These are phyloP conservation scores for Hipparchia sbordonii DNA, from an alignment of 2,888 invertebrate species.

Conservation along the genomic window DNA sequence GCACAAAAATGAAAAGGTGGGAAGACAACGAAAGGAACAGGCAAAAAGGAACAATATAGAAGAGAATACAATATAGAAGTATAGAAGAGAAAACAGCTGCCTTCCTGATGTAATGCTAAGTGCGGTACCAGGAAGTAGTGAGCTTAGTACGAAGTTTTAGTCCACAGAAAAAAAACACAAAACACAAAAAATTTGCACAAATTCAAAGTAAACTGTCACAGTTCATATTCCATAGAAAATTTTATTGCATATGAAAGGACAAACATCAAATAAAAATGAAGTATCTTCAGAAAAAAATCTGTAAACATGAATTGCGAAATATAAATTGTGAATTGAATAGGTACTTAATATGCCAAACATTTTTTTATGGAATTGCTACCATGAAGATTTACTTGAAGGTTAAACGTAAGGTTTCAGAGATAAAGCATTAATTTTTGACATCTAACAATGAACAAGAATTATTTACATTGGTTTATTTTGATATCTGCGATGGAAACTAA, in stretches of 20 bases:
- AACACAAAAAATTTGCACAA: not conserved
- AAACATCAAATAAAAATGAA: not conserved
- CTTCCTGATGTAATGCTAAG: too few species aligned
- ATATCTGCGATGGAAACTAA: conserved; percentile 30
- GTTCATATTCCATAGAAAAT: conserved; percentile 3
- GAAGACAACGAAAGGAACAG: too few species aligned
- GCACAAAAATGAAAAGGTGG: not conserved
- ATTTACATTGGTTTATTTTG: conserved; percentile 13
- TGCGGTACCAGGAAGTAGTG: too few species aligned
- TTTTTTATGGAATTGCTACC: not conserved
- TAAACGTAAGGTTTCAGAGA: not conserved
- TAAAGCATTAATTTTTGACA: not conserved
- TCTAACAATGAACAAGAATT: not conserved
- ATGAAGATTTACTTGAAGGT: conserved; percentile 8
- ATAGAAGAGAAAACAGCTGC: too few species aligned
- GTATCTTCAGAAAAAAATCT: too few species aligned
- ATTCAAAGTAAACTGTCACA: conserved; percentile 8
- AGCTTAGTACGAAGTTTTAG: too few species aligned
- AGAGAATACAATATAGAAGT: too few species aligned
- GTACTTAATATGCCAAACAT: not conserved
- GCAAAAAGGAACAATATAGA: too few species aligned
- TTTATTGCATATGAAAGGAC: not conserved
- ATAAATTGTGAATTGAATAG: not conserved
- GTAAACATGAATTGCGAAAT: too few species aligned
- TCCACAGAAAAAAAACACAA: too few species aligned